Conservation (phyloP, 2,797 vertebrate species). For the Rhynchonycteris naso region DNA sequence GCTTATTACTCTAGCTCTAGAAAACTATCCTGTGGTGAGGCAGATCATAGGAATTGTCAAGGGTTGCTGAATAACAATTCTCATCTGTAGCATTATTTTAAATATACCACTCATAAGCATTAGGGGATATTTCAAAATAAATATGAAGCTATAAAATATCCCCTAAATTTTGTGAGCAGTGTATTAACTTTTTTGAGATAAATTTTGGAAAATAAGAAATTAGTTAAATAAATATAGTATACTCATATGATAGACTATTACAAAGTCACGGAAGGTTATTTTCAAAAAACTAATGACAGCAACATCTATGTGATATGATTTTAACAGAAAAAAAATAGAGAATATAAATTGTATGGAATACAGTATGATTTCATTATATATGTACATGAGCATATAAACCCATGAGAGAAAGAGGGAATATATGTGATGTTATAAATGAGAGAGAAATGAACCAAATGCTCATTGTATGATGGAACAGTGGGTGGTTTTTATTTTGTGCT, state of each 20-base stretch:
- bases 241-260: not conserved
- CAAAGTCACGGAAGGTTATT: not conserved
- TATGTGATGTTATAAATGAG: not conserved
- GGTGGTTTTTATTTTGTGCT: not conserved
- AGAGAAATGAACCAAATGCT: not conserved
- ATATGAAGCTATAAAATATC: too few relatives aligned
- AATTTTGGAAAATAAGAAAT: slow-evolving; percentile 1
- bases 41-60: not conserved
- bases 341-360: not conserved
- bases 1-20: not conserved
- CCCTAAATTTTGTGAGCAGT: too few relatives aligned
- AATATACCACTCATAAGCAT: not conserved
- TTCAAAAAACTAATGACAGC: not conserved
- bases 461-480: not conserved
- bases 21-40: not conserved
- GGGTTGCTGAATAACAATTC: not conserved
- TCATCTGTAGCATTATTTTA: not conserved
- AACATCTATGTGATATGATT: not conserved
- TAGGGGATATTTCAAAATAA: too few relatives aligned
- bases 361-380: not conserved
- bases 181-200: not conserved
- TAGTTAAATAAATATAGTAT: not conserved
- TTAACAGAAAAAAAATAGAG: not conserved
- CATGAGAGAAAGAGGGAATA: not conserved
- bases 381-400: not conserved